Base-by-base conservation (phyloP, 2,888 invertebrate species). In the Parascotia fuliginaria region DNA sequence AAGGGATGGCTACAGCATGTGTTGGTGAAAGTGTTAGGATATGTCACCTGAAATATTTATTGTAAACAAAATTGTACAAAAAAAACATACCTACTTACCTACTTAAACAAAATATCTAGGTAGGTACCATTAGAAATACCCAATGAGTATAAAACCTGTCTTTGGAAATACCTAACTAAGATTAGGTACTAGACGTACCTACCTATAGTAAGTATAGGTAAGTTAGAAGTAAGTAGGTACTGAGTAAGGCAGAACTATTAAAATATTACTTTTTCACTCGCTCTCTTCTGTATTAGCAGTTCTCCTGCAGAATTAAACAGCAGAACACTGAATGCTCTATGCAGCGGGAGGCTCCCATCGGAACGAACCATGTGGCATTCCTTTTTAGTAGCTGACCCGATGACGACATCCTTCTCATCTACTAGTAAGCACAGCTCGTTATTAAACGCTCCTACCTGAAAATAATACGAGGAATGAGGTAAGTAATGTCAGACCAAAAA, bases 1-100 rank as follows among this genome's bases (percentile, higher is more conserved):
- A 98, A 83, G 0, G 98, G 98, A 89, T 98, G 98, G 83, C 97
- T 97, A 77, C 98, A 98, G 86, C 98, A 98, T 0, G 98, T 95
- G 81, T 98, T 98, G 9, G 98, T 97, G 75, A 95, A 96, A 66
- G 94, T 93, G 60, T 94, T 93, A 31, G 95, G 95, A 82, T 95
- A 96, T 14, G 96, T 96, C 53, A 95, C 92, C 95, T 95, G 51
- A 2, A 65, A 57, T 73, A 13, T 98, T 19, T 19, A 3, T 19
- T 19, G 19, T 19, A 3, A 19, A 19, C 7, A 7, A 6, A 7
- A 7, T 24, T 6, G n/a, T n/a, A n/a, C n/a, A n/a, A n/a, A n/a
- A n/a, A n/a, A n/a, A n/a, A n/a, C n/a, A n/a, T n/a, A n/a, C n/a
- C n/a, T n/a, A n/a, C n/a, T n/a, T n/a, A n/a, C n/a, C n/a, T n/a